A percentile compares a stretch with the other conserved stretches of the same genome.
These are phyloP conservation scores for Okamejei kenojei DNA, from an alignment of 2,797 vertebrate genomes.

Conservation along the genomic window DNA sequence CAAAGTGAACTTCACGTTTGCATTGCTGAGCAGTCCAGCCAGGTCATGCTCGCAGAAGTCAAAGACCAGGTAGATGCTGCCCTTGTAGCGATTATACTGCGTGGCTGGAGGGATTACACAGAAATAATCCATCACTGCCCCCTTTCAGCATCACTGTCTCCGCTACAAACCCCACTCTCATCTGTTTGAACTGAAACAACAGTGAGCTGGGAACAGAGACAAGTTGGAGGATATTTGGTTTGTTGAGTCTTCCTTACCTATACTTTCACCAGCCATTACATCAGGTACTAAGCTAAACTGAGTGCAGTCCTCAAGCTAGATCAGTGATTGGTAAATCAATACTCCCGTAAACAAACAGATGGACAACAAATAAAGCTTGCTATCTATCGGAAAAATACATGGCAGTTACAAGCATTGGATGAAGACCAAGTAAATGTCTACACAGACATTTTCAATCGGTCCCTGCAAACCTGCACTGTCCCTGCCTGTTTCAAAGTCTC, in stretches of 20 bases:
- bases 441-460: too few relatives aligned
- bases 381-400: not conserved
- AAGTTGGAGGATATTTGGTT: too few relatives aligned
- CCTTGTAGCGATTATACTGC: conserved; percentile 92
- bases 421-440: not conserved
- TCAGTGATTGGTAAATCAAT: too few relatives aligned
- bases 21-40: conserved; percentile 87
- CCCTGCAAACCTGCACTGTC: too few relatives aligned
- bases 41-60: conserved; percentile 98
- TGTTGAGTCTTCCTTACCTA: not conserved
- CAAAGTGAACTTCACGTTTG: conserved; percentile 93
- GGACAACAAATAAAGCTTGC: not conserved
- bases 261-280: not conserved
- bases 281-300: not conserved
- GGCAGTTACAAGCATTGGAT: not conserved
- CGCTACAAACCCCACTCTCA: not conserved
- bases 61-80: conserved; percentile 95
- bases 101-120: conserved; percentile 63
- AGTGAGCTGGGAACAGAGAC: not conserved
- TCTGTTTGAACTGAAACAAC: not conserved
- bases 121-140: conserved; percentile 28
- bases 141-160: not conserved
- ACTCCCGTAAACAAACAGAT: not conserved
- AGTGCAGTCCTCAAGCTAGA: not conserved
- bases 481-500: too few relatives aligned